Evolutionary conservation across 2,797 vertebrate species (phyloP).

Genomic region (Mus caroli): DNA sequence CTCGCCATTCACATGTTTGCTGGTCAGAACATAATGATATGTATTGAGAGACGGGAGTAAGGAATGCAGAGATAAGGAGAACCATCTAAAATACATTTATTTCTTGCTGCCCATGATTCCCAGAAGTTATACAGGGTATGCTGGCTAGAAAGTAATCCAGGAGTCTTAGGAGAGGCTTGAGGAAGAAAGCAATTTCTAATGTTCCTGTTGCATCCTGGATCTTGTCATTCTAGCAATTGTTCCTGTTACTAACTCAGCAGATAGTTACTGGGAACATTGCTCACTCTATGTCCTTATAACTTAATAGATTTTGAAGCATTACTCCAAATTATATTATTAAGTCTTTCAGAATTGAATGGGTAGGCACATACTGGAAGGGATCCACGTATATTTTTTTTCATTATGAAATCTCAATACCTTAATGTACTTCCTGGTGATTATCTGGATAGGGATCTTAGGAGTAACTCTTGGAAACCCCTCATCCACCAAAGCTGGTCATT

Average conservation of each 20-base stretch:
- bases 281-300: neutral
- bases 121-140: neutral
- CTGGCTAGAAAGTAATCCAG: neutral
- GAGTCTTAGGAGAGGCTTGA: neutral
- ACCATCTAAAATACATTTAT: rapidly evolving
- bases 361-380: neutral
- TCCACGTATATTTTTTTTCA: neutral
- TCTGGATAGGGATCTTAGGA: too few species aligned
- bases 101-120: neutral
- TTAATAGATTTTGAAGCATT: neutral
- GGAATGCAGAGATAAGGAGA: neutral
- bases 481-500: neutral
- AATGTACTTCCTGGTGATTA: neutral
- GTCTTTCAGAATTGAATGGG: neutral
- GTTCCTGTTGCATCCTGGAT: neutral
- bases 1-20: neutral
- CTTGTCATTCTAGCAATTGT: neutral
- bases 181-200: neutral
- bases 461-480: neutral
- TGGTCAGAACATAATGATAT: neutral
- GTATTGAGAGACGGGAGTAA: too few species aligned
- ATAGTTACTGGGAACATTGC: neutral
- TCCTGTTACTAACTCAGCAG: neutral
- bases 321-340: neutral
- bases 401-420: neutral